Percentiles rank a stretch among this genome's conserved stretches.
These are phyloP conservation scores for Acanthopagrus latus DNA, from an alignment of 2,797 vertebrate species.

Conservation along the genomic window DNA sequence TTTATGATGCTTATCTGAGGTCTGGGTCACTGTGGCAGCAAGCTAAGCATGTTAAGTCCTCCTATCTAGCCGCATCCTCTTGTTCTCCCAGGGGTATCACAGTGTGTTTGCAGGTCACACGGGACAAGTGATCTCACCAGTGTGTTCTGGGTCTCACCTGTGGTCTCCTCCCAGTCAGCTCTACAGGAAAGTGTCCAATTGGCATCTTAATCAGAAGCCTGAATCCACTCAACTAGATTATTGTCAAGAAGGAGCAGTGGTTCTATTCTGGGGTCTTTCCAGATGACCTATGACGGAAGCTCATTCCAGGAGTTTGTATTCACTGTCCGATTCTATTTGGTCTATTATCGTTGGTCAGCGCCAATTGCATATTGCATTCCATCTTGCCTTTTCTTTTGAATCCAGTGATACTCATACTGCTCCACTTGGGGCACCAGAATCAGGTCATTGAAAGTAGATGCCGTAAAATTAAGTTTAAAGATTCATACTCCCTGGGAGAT, in stretches of 20 bases:
- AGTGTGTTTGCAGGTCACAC: not conserved
- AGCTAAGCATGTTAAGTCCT: not conserved
- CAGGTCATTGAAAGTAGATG: not conserved
- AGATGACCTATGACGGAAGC: constrained; percentile 14
- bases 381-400: not conserved
- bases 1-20: constrained; percentile 24
- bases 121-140: not conserved
- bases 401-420: not conserved
- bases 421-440: not conserved
- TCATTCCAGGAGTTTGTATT: not conserved
- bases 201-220: not conserved
- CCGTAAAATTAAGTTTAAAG: not conserved
- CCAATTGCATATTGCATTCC: not conserved
- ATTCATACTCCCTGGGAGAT: not conserved
- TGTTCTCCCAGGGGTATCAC: not conserved
- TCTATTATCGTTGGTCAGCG: not conserved
- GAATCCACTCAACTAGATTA: not conserved
- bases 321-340: not conserved
- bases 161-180: not conserved
- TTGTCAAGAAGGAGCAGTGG: not conserved
- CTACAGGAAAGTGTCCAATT: not conserved
- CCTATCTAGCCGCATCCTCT: not conserved
- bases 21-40: constrained; percentile 1
- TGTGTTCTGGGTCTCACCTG: constrained; percentile 1
- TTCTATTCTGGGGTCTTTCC: not conserved